Evolutionary conservation across 2,113 vertebrate species (phyloP).

Genomic region (Syrmaticus mikado): DNA sequence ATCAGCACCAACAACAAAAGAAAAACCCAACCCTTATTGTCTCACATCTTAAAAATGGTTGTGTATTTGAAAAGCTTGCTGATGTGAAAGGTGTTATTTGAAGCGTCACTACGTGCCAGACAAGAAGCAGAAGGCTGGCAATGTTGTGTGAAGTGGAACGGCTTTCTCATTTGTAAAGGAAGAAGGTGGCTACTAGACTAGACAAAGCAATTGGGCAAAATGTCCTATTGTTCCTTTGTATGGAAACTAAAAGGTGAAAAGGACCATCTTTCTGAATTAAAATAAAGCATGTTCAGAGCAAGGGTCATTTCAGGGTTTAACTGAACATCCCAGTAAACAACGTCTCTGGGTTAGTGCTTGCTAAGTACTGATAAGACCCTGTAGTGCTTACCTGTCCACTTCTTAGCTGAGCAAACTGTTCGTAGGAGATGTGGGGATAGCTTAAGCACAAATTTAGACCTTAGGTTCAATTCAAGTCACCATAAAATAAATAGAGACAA

Average conservation of each 20-base stretch:
- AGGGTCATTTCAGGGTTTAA: neutral
- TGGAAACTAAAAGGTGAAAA: neutral
- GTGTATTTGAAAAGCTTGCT: neutral
- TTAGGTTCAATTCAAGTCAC: neutral
- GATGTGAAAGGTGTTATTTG: neutral
- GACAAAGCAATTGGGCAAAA: neutral
- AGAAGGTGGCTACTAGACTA: neutral
- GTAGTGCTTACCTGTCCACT: neutral
- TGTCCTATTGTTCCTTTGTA: no score
- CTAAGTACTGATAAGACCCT: neutral
- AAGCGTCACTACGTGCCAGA: neutral
- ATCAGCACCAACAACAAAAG: neutral
- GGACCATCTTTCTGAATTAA: no score
- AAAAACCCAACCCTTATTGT: neutral
- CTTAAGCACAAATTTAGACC: neutral
- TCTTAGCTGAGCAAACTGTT: neutral
- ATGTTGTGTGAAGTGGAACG: neutral
- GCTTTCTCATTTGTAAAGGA: neutral
- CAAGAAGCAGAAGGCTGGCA: neutral
- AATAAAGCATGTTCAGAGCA: neutral
- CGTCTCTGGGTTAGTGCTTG: neutral
- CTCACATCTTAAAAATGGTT: neutral
- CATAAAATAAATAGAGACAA: neutral
- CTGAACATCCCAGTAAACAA: neutral
- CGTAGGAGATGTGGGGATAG: neutral